phyloP scores from a whole-genome alignment of 2,113 vertebrate species.

The Recurvirostra avosetta region DNA sequence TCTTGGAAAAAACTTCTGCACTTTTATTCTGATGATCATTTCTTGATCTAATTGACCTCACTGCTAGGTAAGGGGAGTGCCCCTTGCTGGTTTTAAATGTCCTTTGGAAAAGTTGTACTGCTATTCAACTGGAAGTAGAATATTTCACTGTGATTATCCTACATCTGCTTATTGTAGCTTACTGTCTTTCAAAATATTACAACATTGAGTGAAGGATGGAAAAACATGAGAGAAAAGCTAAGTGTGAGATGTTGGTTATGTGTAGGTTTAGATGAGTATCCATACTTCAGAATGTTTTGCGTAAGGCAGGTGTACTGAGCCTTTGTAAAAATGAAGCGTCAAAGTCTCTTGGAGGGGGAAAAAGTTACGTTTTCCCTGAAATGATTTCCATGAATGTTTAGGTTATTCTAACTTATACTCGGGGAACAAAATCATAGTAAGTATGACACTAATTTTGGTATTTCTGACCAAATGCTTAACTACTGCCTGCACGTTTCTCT shows the following conservation, averaged over 20 bases:
- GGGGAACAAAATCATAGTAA: not conserved
- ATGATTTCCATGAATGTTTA: not conserved
- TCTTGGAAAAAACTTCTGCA: not conserved
- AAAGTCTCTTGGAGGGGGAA: not conserved
- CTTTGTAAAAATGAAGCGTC: not conserved
- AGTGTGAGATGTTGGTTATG: not conserved
- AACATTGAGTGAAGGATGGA: not conserved
- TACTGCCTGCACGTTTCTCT: not conserved
- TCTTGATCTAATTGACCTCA: not conserved
- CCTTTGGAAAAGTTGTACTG: not conserved
- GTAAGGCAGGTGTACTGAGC: not conserved
- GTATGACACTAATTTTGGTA: not conserved
- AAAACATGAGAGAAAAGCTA: not conserved
- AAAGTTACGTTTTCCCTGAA: not conserved
- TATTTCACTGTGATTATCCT: not conserved
- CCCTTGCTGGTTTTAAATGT: not conserved
- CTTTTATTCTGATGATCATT: accelerated
- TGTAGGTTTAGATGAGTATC: not conserved
- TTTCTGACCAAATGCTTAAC: not conserved
- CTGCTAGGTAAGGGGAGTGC: not conserved
- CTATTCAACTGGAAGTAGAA: not conserved
- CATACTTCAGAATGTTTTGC: not conserved
- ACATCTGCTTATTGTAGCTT: not conserved
- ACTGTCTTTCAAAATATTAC: not conserved
- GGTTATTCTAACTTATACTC: not conserved